Base-by-base conservation (phyloP, 2,888 invertebrate species). In the Fragum whitleyi region DNA sequence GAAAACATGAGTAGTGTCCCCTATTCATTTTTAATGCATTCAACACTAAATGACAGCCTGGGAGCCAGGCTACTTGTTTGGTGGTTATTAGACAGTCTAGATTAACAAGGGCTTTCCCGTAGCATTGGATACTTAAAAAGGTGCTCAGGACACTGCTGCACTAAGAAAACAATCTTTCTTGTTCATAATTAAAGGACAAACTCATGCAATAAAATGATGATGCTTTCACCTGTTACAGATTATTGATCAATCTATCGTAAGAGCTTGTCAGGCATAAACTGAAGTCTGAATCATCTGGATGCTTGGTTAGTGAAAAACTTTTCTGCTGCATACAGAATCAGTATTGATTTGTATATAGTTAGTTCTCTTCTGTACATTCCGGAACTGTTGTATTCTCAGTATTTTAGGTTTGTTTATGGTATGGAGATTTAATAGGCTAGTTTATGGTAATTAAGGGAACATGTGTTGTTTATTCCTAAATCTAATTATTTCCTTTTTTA, bases 231-330 rank as follows among this genome's bases (percentile, higher is more conserved):
- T 65, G 65, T 65, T 42, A 65, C 65, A 39, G 42, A 65, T 42
- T 77, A 81, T 81, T 81, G 81, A 81, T 81, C 81, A 14, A 55
- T 65, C 21, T 74, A 59, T 29, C 65, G 55, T 42, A 67, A 42
- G 62, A 68, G 81, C 77, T 70, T 74, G 67, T 36, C 39, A 19
- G 39, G 21, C 26, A 55, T 74, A 57, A 23, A 39, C 29, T 42
- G 28, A 23, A 67, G 57, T 81, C 81, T 74, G 77, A 81, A 70
- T 81, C 81, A 81, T 55, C 59, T 16, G 55, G 74, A 68, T 26
- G 81, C 81, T 81, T 57, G 36, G 65, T 9, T 65, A 36, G 21
- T 21, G 23, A 21, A n/a, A 65, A 62, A 21, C 21, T 42, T 42
- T 39, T 65, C 65, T 65, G 65, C 65, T 65, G 65, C 65, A 65